Evolutionary conservation across 2,888 invertebrate genomes (phyloP).

Genomic region (Ochropleura plecta): DNA sequence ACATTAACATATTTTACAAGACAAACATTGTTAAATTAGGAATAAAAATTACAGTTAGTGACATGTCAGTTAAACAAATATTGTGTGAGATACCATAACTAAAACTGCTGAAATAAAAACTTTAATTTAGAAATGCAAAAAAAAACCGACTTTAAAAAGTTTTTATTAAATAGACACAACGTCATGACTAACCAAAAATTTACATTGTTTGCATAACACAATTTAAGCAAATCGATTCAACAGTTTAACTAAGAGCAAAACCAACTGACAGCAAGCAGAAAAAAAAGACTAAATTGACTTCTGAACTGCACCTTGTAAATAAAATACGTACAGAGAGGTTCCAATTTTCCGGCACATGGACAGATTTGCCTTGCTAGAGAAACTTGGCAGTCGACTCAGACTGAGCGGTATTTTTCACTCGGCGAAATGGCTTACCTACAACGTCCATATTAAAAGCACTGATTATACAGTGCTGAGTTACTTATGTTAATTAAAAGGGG

Average conservation of each 20-base stretch:
- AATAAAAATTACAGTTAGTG: no score
- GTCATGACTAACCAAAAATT: neutral
- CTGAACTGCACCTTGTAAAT: slow-evolving; percentile 67
- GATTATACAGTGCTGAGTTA: slow-evolving; percentile 9
- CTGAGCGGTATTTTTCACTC: slow-evolving; percentile 74
- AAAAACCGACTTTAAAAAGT: no score
- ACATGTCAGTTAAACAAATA: no score
- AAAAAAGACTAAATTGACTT: slow-evolving; percentile 43
- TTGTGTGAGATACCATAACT: no score
- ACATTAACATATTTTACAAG: no score
- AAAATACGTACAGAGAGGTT: slow-evolving; percentile 73
- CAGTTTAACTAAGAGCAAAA: neutral
- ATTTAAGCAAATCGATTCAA: slow-evolving; percentile 5
- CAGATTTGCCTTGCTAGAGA: slow-evolving; percentile 74
- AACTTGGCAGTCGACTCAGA: slow-evolving; percentile 77
- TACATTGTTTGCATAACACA: neutral
- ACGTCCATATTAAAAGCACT: slow-evolving; percentile 40
- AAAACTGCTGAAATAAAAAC: no score
- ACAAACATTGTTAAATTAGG: no score
- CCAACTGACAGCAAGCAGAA: neutral
- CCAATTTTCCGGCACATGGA: slow-evolving; percentile 78
- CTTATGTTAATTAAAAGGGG: slow-evolving; percentile 20
- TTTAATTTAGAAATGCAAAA: no score
- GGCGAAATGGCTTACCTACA: slow-evolving; percentile 67
- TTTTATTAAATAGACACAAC: no score